A percentile compares a stretch with the other conserved stretches of the same genome.
These are phyloP conservation scores for Rhyacichthys aspro DNA, from an alignment of 2,797 vertebrate species.

Conservation along the genomic window DNA sequence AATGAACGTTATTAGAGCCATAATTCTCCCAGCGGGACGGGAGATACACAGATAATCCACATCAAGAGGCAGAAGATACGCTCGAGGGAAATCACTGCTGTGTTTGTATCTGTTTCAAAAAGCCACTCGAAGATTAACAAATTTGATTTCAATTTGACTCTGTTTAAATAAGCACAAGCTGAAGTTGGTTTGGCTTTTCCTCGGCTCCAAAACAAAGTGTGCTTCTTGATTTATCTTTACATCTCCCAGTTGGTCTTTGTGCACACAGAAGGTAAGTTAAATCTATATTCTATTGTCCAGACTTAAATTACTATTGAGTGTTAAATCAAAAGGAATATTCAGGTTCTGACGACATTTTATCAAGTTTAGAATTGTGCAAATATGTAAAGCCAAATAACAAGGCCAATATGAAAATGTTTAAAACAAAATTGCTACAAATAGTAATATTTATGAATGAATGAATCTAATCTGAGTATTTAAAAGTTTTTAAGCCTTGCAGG, in stretches of 20 bases:
- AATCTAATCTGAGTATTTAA: no score
- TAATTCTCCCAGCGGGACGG: slow-evolving; percentile 61
- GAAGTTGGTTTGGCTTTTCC: slow-evolving; percentile 25
- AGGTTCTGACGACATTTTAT: no score
- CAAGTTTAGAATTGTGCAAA: no score
- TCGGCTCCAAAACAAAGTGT: slow-evolving; percentile 17
- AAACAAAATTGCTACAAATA: no score
- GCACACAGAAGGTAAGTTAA: background rate
- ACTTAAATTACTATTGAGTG: no score
- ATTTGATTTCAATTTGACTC: slow-evolving; percentile 39
- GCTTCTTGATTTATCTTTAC: slow-evolving; percentile 17
- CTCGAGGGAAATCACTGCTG: slow-evolving; percentile 27
- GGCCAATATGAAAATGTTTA: no score
- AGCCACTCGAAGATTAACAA: slow-evolving; percentile 37
- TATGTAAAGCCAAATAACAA: no score
- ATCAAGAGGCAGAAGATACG: slow-evolving; percentile 38
- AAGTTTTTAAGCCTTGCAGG: no score
- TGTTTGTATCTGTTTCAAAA: slow-evolving; percentile 50
- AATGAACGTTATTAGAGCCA: slow-evolving; percentile 72
- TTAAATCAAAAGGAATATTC: no score
- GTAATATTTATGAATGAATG: no score
- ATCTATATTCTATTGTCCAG: background rate
- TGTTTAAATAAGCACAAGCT: slow-evolving; percentile 8
- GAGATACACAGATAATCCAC: slow-evolving; percentile 60
- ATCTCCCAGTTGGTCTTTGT: slow-evolving; percentile 7